Conservation (phyloP, 2,113 vertebrate genomes). For the Excalfactoria chinensis region DNA sequence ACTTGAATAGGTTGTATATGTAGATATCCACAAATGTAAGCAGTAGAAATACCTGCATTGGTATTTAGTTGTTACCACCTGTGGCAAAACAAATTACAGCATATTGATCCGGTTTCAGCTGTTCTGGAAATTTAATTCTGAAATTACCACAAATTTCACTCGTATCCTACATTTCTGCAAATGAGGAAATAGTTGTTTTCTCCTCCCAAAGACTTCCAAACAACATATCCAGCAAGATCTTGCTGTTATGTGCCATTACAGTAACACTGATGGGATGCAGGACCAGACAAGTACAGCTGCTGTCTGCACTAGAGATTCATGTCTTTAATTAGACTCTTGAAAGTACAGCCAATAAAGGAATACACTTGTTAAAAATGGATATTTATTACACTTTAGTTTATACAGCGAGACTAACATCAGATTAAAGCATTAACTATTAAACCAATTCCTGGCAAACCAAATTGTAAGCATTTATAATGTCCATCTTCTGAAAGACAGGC, state of each 20-base stretch:
- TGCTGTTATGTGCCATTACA: neutral
- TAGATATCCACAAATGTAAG: neutral
- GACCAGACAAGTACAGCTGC: constrained; percentile 24
- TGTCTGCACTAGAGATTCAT: constrained; percentile 42
- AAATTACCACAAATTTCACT: neutral
- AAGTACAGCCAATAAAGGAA: constrained; percentile 30
- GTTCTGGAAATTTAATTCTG: neutral
- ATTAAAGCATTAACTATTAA: constrained; percentile 29
- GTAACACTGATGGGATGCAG: neutral
- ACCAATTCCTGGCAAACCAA: neutral
- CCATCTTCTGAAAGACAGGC: neutral
- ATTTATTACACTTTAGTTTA: constrained; percentile 11
- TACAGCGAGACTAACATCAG: neutral
- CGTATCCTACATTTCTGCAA: neutral
- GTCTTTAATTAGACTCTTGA: constrained; percentile 48
- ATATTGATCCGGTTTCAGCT: neutral
- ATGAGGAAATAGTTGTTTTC: neutral
- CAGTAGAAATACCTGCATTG: neutral
- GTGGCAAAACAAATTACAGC: neutral
- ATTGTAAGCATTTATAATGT: neutral
- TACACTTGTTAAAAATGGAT: constrained; percentile 36
- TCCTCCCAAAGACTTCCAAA: neutral
- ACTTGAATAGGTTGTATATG: neutral
- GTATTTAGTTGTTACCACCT: neutral
- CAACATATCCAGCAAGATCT: neutral